A percentile compares a stretch with the other conserved stretches of the same genome.
phyloP scores from a whole-genome alignment of 2,113 vertebrate genomes.

The Ceyx margarethae region DNA sequence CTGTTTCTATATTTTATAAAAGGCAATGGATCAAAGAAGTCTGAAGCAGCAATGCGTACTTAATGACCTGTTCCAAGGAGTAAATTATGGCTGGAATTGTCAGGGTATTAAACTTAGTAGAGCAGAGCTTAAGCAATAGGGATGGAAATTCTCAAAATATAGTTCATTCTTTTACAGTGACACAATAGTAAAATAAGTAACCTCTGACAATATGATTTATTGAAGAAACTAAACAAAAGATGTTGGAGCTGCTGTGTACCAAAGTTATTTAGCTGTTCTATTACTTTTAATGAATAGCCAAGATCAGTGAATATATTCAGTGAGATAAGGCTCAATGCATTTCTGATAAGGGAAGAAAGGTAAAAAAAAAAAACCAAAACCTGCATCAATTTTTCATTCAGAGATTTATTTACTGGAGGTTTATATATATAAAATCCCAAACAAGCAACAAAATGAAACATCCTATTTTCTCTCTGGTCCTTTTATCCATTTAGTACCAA shows the following conservation, averaged over 20 bases:
- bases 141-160: slow-evolving; percentile 54
- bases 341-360: slow-evolving; percentile 61
- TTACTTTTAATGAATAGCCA: slow-evolving; percentile 75
- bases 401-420: neutral
- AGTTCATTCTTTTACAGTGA: slow-evolving; percentile 62
- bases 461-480: neutral
- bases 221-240: slow-evolving; percentile 66
- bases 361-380: slow-evolving; percentile 39
- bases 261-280: slow-evolving; percentile 75
- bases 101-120: slow-evolving; percentile 56
- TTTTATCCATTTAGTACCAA: neutral
- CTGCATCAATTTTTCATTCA: slow-evolving; percentile 61
- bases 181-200: slow-evolving; percentile 65
- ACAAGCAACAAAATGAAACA: neutral
- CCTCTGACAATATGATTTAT: slow-evolving; percentile 74
- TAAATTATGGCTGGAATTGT: slow-evolving; percentile 65
- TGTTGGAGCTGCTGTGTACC: slow-evolving; percentile 49
- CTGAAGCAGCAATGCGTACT: slow-evolving; percentile 20
- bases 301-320: slow-evolving; percentile 58
- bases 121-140: slow-evolving; percentile 50
- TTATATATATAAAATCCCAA: neutral
- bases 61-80: slow-evolving; percentile 67
- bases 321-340: slow-evolving; percentile 51
- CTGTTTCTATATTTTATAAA: slow-evolving; percentile 52
- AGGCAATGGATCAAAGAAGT: slow-evolving; percentile 43